phyloP scores from a whole-genome alignment of 2,113 vertebrate species.

The Chitala chitala region DNA sequence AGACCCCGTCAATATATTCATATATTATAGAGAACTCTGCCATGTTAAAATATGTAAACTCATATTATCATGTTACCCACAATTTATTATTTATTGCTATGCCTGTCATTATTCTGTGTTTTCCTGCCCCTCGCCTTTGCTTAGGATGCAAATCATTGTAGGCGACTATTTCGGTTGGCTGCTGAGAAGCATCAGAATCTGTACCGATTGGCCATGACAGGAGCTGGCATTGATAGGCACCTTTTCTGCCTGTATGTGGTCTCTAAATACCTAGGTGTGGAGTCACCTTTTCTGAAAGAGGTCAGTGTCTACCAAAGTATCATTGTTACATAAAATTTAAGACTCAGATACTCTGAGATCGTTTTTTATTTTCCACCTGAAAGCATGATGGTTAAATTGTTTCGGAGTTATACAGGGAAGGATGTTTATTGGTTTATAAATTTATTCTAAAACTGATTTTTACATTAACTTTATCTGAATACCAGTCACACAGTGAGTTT shows the following conservation, averaged over 20 bases:
- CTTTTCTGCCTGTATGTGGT: slow-evolving; percentile 79
- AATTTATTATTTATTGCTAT: background rate
- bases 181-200: slow-evolving; percentile 76
- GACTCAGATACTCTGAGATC: no score
- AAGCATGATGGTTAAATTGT: no score
- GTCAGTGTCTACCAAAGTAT: slow-evolving; percentile 35
- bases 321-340: background rate
- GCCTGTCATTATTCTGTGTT: no score
- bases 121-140: background rate
- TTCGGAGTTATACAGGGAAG: no score
- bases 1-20: no score
- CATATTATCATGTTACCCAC: background rate
- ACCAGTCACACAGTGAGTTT: no score
- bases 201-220: slow-evolving; percentile 72
- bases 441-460: no score
- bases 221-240: slow-evolving; percentile 76
- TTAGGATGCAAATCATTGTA: slow-evolving; percentile 65
- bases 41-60: no score
- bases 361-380: no score
- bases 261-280: slow-evolving; percentile 70
- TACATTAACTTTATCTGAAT: no score
- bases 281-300: slow-evolving; percentile 74
- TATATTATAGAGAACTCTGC: no score
- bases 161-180: slow-evolving; percentile 59
- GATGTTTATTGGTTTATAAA: no score